These are phyloP conservation scores for Panagrolaimus sp. DNA, from an alignment of 1,140 invertebrate genomes.

Conservation along the genomic window DNA sequence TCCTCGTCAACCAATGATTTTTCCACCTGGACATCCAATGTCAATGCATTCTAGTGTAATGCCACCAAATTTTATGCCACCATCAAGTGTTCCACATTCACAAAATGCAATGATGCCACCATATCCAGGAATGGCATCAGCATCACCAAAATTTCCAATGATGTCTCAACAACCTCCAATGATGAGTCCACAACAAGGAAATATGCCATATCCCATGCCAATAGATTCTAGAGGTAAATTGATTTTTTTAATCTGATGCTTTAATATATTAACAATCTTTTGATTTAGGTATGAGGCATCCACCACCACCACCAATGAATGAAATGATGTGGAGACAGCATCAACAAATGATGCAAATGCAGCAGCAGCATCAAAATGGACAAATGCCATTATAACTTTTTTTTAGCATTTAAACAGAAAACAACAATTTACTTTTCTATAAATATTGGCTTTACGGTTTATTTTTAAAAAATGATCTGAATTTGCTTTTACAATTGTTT, in stretches of 20 bases:
- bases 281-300: background rate
- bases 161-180: background rate
- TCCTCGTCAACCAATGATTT: background rate
- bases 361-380: background rate
- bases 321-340: background rate
- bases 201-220: background rate
- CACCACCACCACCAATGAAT: background rate
- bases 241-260: too few species aligned
- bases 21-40: background rate
- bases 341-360: too few species aligned
- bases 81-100: conserved; percentile 1
- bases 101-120: conserved; percentile 11
- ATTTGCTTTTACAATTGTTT: background rate
- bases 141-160: conserved; percentile 2
- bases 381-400: background rate
- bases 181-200: conserved; percentile 4
- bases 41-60: background rate
- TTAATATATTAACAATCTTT: background rate
- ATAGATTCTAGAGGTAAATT: background rate
- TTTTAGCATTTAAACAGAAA: background rate
- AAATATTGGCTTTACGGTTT: conserved; percentile 13
- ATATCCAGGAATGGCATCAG: background rate
- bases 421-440: background rate
- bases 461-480: conserved; percentile 6
- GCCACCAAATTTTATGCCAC: background rate